phyloP scores from a whole-genome alignment of 2,888 invertebrate species.

The Acrobasis consociella region DNA sequence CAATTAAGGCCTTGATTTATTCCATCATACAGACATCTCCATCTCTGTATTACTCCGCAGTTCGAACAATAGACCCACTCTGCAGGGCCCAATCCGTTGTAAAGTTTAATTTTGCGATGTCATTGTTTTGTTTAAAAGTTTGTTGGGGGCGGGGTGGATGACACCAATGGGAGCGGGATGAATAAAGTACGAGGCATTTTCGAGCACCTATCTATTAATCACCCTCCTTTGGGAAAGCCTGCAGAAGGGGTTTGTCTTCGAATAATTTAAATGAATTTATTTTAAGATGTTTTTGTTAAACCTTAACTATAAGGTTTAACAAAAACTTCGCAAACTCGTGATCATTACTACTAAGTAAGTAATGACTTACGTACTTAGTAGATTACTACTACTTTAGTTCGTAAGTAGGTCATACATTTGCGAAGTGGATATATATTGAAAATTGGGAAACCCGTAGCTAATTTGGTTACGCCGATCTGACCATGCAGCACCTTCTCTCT shows the following conservation, averaged over 20 bases:
- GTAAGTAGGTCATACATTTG: too few species aligned
- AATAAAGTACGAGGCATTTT: conserved; percentile 22
- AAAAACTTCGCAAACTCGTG: too few species aligned
- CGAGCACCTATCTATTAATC: conserved; percentile 28
- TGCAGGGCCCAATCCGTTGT: conserved; percentile 33
- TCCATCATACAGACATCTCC: neutral
- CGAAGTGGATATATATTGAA: too few species aligned
- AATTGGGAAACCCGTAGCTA: too few species aligned
- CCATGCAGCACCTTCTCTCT: too few species aligned
- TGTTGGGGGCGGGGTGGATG: conserved; percentile 21
- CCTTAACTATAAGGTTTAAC: too few species aligned
- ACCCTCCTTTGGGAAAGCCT: conserved; percentile 8
- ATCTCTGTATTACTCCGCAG: conserved; percentile 14
- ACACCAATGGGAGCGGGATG: conserved; percentile 19
- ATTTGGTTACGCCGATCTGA: too few species aligned
- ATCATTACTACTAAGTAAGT: too few species aligned
- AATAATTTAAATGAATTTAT: neutral
- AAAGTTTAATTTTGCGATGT: conserved; percentile 40
- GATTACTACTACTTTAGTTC: too few species aligned
- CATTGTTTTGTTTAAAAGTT: conserved; percentile 40
- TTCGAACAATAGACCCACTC: conserved; percentile 28
- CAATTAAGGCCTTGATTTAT: too few species aligned
- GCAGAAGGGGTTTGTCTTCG: conserved; percentile 5
- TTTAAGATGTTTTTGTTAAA: neutral
- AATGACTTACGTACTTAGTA: too few species aligned